Base-by-base conservation (phyloP, 2,888 invertebrate genomes). In the Cyaniris semiargus region DNA sequence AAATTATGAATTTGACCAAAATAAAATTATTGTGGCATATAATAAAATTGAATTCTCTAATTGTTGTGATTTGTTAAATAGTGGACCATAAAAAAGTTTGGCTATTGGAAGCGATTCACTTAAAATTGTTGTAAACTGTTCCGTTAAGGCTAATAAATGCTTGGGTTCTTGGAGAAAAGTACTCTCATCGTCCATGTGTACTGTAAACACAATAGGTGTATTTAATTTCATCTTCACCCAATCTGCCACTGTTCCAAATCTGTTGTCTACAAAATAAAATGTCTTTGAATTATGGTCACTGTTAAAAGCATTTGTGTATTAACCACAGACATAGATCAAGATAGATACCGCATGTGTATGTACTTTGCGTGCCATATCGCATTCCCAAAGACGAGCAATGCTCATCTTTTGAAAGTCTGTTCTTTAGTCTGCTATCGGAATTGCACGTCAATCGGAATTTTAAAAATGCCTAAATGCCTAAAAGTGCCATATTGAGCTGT, bases 201-300 rank as follows among this genome's bases (percentile, higher is more conserved):
- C 79, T 76, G 92, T 91, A 76, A 85, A 89, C 0, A 94, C 93
- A 70, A 93, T 78, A 1, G 93, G 93, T 44, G 88, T 85, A 80
- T 93, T 93, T 72, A 93, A 82, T 77, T 87, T 87, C 15, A 80
- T 83, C 80, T 94, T 93, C 3, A 93, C 90, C 92, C 92, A 94
- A 79, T 94, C 93, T 38, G 93, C 90, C 82, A 86, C 84, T 79
- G 88, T 91, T 18, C 93, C 92, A 79, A 88, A 83, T 79, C 84
- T 83, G 78, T 91, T 91, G 82, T 87, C 92, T 92, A 83, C 60
- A 87, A 84, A 53, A 70, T 71, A 71, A n/a, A 44, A 60, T 34
- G 31, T 18, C 34, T 70, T 70, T 18, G 6, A 70, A 15, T 6
- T 15, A 31, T 70, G n/a, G n/a, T 56, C 56, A n/a, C 56, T 18